These are phyloP conservation scores for Eumacrocentrus americanus DNA, from an alignment of 2,888 invertebrate genomes.

Conservation along the genomic window DNA sequence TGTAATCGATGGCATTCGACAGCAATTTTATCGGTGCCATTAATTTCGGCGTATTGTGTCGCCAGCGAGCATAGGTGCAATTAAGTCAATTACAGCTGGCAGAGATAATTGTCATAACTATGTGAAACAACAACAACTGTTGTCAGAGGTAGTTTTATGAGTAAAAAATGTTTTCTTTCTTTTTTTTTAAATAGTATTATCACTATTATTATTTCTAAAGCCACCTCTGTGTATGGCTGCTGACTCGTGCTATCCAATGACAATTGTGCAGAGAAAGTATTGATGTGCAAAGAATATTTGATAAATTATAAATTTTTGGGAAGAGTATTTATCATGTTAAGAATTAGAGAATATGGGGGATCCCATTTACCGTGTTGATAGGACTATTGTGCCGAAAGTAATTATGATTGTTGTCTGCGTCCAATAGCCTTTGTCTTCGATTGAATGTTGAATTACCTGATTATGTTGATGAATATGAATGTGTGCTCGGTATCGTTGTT, in stretches of 20 bases:
- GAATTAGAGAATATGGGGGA: neutral
- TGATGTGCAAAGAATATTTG: conserved; percentile 1
- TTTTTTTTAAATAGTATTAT: neutral
- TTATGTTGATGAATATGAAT: conserved; percentile 1
- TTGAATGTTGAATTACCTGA: conserved; percentile 1
- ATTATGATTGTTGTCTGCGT: conserved; percentile 7
- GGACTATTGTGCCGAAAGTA: neutral
- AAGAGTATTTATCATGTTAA: conserved; percentile 10
- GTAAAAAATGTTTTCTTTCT: neutral
- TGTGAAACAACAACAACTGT: neutral
- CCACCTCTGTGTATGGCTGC: no score
- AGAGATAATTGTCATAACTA: neutral
- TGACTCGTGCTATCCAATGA: neutral
- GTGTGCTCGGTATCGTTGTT: neutral
- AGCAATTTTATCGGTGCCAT: neutral
- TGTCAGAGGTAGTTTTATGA: neutral
- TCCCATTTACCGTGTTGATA: neutral
- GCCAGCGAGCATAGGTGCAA: neutral
- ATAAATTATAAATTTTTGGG: conserved; percentile 8
- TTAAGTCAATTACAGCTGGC: conserved; percentile 2
- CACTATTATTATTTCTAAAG: neutral
- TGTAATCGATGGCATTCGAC: neutral
- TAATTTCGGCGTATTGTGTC: neutral
- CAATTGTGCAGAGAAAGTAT: conserved; percentile 8
- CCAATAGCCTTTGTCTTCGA: neutral